phyloP scores from a whole-genome alignment of 2,113 vertebrate genomes.

The Malurus melanocephalus region DNA sequence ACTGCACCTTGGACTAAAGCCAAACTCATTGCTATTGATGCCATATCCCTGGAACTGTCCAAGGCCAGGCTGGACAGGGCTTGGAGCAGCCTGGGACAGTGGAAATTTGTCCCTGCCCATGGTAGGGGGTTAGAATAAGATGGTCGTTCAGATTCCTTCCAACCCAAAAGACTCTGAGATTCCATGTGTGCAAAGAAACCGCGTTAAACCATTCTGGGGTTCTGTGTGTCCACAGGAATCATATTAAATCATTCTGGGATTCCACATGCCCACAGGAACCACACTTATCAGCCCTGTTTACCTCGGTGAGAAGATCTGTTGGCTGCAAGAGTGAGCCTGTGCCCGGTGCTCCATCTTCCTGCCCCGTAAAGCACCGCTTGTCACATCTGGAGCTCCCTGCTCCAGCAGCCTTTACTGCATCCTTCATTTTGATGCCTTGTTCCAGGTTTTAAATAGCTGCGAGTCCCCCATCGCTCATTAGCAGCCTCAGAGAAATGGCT shows the following conservation, averaged over 20 bases:
- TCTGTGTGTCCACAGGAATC: too few relatives aligned
- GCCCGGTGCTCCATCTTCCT: neutral
- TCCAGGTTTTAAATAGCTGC: conserved; percentile 38
- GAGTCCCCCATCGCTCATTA: conserved; percentile 37
- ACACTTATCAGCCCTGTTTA: neutral
- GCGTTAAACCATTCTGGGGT: too few relatives aligned
- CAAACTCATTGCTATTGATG: fast-evolving
- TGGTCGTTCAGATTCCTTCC: neutral
- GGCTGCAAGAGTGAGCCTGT: neutral
- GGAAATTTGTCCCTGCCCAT: neutral
- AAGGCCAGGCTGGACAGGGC: neutral
- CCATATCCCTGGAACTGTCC: neutral
- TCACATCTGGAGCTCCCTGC: conserved; percentile 20
- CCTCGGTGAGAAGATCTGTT: neutral
- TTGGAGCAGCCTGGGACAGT: neutral
- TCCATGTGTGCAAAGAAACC: too few relatives aligned
- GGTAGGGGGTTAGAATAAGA: neutral
- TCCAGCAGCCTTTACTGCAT: conserved; percentile 16
- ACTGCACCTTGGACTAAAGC: neutral
- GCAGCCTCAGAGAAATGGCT: conserved; percentile 1
- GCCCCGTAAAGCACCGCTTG: neutral
- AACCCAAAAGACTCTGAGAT: too few relatives aligned
- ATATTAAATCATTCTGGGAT: neutral
- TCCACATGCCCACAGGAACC: too few relatives aligned
- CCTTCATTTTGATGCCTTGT: conserved; percentile 22